These are phyloP conservation scores for Orthosia incerta DNA, from an alignment of 2,888 invertebrate species.

Conservation along the genomic window DNA sequence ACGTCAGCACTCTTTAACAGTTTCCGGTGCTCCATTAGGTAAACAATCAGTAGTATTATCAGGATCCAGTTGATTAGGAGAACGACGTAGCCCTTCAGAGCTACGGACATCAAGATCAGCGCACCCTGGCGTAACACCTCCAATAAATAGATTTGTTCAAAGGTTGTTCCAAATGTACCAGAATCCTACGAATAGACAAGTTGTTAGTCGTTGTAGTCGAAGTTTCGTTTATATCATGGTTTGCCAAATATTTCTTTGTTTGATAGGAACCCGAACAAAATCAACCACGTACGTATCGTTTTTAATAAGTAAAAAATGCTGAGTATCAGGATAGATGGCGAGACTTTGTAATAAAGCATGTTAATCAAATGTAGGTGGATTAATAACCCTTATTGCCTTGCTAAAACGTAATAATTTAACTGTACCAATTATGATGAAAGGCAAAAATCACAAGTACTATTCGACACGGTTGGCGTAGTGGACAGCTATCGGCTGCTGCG, in stretches of 20 bases:
- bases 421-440: too few species aligned
- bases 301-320: too few species aligned
- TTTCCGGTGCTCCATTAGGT: constrained; percentile 66
- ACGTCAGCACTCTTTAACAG: constrained; percentile 71
- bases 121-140: constrained; percentile 77
- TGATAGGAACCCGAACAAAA: background rate
- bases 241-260: background rate
- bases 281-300: background rate
- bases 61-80: constrained; percentile 73
- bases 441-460: too few species aligned
- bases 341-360: background rate
- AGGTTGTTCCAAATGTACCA: too few species aligned
- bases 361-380: background rate
- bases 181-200: constrained; percentile 17
- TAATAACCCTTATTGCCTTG: background rate
- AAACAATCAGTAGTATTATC: constrained; percentile 70
- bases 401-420: too few species aligned
- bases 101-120: constrained; percentile 75
- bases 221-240: background rate
- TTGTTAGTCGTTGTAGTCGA: background rate
- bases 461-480: too few species aligned
- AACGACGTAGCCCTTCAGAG: constrained; percentile 77
- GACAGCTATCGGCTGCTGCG: too few species aligned
- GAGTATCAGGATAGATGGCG: background rate
- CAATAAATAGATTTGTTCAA: constrained; percentile 47